Conservation (phyloP, 2,113 vertebrate species). For the Emydocephalus ijimae region DNA sequence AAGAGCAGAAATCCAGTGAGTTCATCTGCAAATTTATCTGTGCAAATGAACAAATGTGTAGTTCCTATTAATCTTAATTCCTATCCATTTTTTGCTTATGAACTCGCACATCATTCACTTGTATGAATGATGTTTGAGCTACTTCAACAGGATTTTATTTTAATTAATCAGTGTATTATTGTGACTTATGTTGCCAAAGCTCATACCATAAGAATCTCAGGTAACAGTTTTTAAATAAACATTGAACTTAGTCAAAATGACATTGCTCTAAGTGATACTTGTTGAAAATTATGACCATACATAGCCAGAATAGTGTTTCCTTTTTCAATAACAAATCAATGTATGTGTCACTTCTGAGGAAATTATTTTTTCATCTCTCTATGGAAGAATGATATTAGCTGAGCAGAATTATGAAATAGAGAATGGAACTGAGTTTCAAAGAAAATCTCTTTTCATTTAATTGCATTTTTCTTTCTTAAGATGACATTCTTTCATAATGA, state of each 20-base stretch:
- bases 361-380: slow-evolving; percentile 60
- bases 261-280: slow-evolving; percentile 17
- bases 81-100: slow-evolving; percentile 13
- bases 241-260: slow-evolving; percentile 38
- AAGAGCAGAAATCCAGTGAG: background rate
- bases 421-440: slow-evolving; percentile 30
- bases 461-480: slow-evolving; percentile 59
- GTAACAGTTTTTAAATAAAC: slow-evolving; percentile 20
- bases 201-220: slow-evolving; percentile 16
- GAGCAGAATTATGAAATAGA: slow-evolving; percentile 35
- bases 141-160: slow-evolving; percentile 33
- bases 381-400: slow-evolving; percentile 54
- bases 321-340: slow-evolving; percentile 63
- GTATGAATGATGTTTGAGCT: background rate
- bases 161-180: slow-evolving; percentile 33
- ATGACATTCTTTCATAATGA: slow-evolving; percentile 52
- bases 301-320: slow-evolving; percentile 40
- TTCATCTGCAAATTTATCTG: background rate
- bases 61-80: background rate
- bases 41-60: background rate
- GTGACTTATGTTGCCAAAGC: slow-evolving; percentile 25
- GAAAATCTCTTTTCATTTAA: slow-evolving; percentile 50
- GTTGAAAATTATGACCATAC: slow-evolving; percentile 47
- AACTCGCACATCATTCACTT: slow-evolving; percentile 1
- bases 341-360: slow-evolving; percentile 56